Evolutionary conservation across 2,888 invertebrate species (phyloP).

Genomic region (Elgonia sp.): DNA sequence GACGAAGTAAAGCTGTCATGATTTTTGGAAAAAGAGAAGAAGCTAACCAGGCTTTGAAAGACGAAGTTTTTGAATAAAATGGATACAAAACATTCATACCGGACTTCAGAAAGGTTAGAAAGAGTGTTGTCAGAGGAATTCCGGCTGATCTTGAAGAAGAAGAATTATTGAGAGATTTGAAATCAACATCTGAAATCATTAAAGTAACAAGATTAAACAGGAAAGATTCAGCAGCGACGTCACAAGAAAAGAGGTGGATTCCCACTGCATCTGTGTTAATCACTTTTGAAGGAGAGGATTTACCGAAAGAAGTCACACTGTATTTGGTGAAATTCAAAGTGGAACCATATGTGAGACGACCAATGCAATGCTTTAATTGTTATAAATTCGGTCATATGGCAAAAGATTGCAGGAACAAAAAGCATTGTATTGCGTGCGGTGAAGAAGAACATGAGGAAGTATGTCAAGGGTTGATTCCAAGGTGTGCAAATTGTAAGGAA

Average conservation of each 20-base stretch:
- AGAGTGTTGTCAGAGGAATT: slow-evolving; percentile 29
- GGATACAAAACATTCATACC: slow-evolving; percentile 25
- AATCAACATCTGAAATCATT: not conserved
- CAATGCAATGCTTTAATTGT: slow-evolving; percentile 45
- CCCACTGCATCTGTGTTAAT: slow-evolving; percentile 37
- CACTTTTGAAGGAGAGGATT: slow-evolving; percentile 16
- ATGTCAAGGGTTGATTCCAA: slow-evolving; percentile 11
- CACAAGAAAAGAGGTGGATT: slow-evolving; percentile 49
- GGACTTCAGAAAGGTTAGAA: slow-evolving; percentile 21
- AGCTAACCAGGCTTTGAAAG: slow-evolving; percentile 31
- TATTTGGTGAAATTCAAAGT: slow-evolving; percentile 29
- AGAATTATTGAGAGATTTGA: not conserved
- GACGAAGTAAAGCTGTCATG: slow-evolving; percentile 40
- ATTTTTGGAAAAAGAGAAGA: slow-evolving; percentile 32
- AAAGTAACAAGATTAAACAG: slow-evolving; percentile 36
- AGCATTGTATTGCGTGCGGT: slow-evolving; percentile 39
- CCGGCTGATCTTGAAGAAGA: slow-evolving; percentile 15
- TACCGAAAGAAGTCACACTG: slow-evolving; percentile 34
- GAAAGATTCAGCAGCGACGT: slow-evolving; percentile 26
- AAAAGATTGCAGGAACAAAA: not conserved
- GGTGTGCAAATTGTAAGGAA: slow-evolving; percentile 50
- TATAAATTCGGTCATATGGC: slow-evolving; percentile 45
- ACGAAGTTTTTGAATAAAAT: slow-evolving; percentile 17
- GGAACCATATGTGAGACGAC: slow-evolving; percentile 24
- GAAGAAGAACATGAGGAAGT: not conserved